phyloP scores from a whole-genome alignment of 2,113 vertebrate species.

The Cnemophilus loriae region DNA sequence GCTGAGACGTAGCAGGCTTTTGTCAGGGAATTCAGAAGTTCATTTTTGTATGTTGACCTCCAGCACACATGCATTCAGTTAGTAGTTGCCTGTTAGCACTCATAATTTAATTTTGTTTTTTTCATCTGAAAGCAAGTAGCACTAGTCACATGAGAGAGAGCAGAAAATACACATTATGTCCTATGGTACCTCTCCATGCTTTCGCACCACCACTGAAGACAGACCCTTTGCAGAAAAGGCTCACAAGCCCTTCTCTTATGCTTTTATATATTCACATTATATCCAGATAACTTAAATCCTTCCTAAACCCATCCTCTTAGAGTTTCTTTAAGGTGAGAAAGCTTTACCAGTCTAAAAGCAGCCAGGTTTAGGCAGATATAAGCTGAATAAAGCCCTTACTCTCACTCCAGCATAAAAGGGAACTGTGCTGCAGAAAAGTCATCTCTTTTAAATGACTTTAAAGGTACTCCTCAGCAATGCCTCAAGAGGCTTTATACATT shows the following conservation, averaged over 20 bases:
- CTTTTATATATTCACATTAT: background rate
- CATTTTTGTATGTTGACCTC: accelerated
- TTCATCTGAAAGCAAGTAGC: background rate
- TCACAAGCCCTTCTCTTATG: background rate
- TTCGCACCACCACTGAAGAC: background rate
- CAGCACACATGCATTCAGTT: background rate
- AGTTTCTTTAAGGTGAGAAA: background rate
- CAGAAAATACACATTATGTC: background rate
- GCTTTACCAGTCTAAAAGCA: background rate
- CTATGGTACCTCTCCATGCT: background rate
- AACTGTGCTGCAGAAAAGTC: background rate
- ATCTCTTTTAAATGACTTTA: background rate
- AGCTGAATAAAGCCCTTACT: background rate
- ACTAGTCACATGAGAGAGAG: background rate
- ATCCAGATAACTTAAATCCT: background rate
- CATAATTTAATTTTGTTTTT: background rate
- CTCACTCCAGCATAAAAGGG: background rate
- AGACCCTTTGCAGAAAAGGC: background rate
- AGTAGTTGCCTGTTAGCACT: background rate
- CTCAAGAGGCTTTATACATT: background rate
- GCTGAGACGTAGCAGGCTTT: background rate
- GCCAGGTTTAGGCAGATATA: background rate
- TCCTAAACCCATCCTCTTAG: background rate
- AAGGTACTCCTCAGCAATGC: background rate
- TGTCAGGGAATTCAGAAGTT: background rate